Evolutionary conservation across 2,113 vertebrate genomes (phyloP).

Genomic region (Gulo gulo): DNA sequence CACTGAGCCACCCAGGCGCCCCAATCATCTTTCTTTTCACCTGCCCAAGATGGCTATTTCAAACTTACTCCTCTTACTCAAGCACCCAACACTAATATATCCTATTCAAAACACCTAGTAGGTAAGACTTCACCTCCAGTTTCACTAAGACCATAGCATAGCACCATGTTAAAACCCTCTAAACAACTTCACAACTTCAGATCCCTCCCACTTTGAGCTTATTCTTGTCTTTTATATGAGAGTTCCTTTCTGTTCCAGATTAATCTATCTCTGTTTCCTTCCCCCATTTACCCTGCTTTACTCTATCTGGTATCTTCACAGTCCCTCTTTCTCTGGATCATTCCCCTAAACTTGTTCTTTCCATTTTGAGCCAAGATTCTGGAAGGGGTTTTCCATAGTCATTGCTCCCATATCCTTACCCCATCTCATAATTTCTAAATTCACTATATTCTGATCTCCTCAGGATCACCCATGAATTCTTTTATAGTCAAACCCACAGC

Average conservation of each 20-base stretch:
- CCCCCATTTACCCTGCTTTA: neutral
- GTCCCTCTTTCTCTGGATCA: neutral
- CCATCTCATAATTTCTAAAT: neutral
- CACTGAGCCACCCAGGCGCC: too few species aligned
- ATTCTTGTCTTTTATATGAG: neutral
- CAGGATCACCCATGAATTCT: neutral
- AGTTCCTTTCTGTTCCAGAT: neutral
- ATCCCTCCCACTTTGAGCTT: neutral
- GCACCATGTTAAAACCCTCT: neutral
- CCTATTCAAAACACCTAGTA: neutral
- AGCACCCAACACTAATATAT: neutral
- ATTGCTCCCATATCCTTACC: neutral
- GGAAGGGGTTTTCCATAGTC: neutral
- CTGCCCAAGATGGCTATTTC: neutral
- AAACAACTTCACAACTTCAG: neutral
- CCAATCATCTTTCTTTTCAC: neutral
- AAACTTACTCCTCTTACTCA: neutral
- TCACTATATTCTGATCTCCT: neutral
- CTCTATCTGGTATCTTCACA: neutral
- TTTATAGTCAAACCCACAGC: neutral
- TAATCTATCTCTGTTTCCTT: neutral
- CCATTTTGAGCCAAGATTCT: neutral
- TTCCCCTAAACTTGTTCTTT: neutral
- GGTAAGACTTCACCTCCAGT: neutral
- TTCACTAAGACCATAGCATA: neutral